phyloP scores from a whole-genome alignment of 2,113 vertebrate species.

The Apodemus speciosus region DNA sequence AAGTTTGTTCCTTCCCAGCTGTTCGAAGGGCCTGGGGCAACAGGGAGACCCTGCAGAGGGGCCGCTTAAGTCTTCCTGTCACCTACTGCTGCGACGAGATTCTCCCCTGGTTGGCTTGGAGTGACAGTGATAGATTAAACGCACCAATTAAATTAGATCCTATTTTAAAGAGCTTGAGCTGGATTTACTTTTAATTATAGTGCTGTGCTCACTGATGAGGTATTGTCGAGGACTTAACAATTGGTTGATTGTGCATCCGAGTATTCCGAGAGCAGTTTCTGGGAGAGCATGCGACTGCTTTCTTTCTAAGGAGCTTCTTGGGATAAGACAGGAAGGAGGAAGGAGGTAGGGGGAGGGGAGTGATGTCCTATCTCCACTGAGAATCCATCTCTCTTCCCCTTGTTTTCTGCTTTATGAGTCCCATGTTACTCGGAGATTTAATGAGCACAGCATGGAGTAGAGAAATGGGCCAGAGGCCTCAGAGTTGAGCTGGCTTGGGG shows the following conservation, averaged over 20 bases:
- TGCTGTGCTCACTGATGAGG: constrained; percentile 79
- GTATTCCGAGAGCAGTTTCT: constrained; percentile 72
- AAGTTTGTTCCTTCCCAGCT: constrained; percentile 53
- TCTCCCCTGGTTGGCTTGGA: constrained; percentile 77
- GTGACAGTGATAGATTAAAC: constrained; percentile 82
- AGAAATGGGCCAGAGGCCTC: constrained; percentile 40
- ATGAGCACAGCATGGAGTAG: constrained; percentile 28
- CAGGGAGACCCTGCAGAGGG: constrained; percentile 58
- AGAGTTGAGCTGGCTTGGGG: not conserved
- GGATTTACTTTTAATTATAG: constrained; percentile 83
- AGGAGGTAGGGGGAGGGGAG: not conserved
- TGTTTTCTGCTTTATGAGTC: constrained; percentile 68
- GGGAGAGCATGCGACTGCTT: constrained; percentile 59
- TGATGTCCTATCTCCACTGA: constrained; percentile 50
- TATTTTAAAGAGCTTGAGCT: constrained; percentile 82
- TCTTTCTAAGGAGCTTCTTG: constrained; percentile 66
- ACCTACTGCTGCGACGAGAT: constrained; percentile 75
- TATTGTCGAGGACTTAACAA: constrained; percentile 80
- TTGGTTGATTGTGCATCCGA: constrained; percentile 78
- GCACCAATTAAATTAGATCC: constrained; percentile 82
- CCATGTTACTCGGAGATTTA: constrained; percentile 48
- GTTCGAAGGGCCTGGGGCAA: constrained; percentile 48
- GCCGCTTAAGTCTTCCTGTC: constrained; percentile 71
- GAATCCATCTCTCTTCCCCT: constrained; percentile 67
- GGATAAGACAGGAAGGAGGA: constrained; percentile 57